Conservation (phyloP, 2,888 invertebrate species). For the Terebella lapidaria region DNA sequence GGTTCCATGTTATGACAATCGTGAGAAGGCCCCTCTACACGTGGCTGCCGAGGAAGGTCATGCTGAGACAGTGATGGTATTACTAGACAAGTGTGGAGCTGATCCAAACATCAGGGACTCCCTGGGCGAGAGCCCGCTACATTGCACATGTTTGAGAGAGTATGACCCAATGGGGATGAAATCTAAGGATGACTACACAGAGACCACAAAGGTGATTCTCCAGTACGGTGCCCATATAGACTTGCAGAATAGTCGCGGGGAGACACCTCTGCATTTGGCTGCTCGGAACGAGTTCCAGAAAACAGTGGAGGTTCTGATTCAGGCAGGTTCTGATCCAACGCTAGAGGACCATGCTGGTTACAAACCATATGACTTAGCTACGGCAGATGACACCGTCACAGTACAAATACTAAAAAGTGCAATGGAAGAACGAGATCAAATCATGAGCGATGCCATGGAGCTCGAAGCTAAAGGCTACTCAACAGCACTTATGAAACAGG, state of each 20-base stretch:
- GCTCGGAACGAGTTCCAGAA: slow-evolving; percentile 30
- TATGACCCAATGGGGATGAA: slow-evolving; percentile 30
- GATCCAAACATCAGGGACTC: slow-evolving; percentile 25
- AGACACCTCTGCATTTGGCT: slow-evolving; percentile 27
- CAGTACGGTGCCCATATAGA: slow-evolving; percentile 25
- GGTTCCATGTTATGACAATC: slow-evolving; percentile 27
- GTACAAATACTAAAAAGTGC: slow-evolving; percentile 24
- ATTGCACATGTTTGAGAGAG: slow-evolving; percentile 22
- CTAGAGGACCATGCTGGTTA: slow-evolving; percentile 24
- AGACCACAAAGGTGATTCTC: slow-evolving; percentile 24
- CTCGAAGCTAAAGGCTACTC: slow-evolving; percentile 22
- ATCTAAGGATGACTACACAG: slow-evolving; percentile 28
- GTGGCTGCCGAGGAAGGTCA: slow-evolving; percentile 29
- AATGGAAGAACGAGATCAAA: slow-evolving; percentile 20
- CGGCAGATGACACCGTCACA: slow-evolving; percentile 25
- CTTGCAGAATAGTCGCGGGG: slow-evolving; percentile 24
- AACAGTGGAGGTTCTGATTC: slow-evolving; percentile 23
- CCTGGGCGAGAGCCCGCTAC: slow-evolving; percentile 26
- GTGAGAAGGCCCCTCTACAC: slow-evolving; percentile 27
- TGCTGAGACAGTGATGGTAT: slow-evolving; percentile 18
- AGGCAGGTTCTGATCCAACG: slow-evolving; percentile 23
- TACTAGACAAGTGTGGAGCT: slow-evolving; percentile 23
- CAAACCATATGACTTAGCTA: slow-evolving; percentile 25
- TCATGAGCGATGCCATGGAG: slow-evolving; percentile 23
- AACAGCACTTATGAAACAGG: background rate